These are phyloP conservation scores for Cristatella mucedo DNA, from an alignment of 2,888 invertebrate genomes.

Conservation along the genomic window DNA sequence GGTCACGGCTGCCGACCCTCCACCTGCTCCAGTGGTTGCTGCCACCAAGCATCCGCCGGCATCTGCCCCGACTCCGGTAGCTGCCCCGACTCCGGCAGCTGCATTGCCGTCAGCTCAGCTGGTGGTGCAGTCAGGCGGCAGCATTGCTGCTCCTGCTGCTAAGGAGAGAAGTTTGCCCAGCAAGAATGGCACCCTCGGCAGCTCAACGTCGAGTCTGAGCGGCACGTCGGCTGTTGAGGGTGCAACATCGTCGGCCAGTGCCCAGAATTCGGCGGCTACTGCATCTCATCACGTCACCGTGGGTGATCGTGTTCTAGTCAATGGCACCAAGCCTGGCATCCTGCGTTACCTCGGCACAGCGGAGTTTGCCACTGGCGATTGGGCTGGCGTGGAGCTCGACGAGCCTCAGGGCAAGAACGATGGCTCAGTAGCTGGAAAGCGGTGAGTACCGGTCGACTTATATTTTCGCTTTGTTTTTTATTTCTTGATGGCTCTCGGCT, in stretches of 20 bases:
- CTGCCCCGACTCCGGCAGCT: too few relatives aligned
- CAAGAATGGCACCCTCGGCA: too few relatives aligned
- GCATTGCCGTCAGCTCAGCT: too few relatives aligned
- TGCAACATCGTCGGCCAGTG: constrained; percentile 6
- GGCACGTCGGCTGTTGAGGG: constrained; percentile 2
- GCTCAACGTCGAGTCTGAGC: constrained; percentile 7
- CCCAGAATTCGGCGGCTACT: constrained; percentile 6
- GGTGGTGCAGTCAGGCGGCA: not conserved
- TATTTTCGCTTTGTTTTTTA: too few relatives aligned
- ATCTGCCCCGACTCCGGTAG: too few relatives aligned
- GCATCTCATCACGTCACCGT: constrained; percentile 15
- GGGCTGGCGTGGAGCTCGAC: constrained; percentile 89
- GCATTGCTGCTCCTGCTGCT: not conserved
- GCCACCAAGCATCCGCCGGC: too few relatives aligned
- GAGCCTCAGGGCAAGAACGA: constrained; percentile 88
- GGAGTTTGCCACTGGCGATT: constrained; percentile 77
- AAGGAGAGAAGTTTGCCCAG: not conserved
- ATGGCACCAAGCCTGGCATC: constrained; percentile 56
- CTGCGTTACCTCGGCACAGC: constrained; percentile 70
- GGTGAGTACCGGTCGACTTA: too few relatives aligned
- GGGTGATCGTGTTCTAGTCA: constrained; percentile 34
- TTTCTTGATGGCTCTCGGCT: too few relatives aligned
- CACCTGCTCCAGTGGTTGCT: too few relatives aligned
- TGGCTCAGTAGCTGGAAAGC: constrained; percentile 75
- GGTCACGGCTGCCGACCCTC: too few relatives aligned